Evolutionary conservation across 2,113 vertebrate species (phyloP).

Genomic region (Spilogale gracilis): DNA sequence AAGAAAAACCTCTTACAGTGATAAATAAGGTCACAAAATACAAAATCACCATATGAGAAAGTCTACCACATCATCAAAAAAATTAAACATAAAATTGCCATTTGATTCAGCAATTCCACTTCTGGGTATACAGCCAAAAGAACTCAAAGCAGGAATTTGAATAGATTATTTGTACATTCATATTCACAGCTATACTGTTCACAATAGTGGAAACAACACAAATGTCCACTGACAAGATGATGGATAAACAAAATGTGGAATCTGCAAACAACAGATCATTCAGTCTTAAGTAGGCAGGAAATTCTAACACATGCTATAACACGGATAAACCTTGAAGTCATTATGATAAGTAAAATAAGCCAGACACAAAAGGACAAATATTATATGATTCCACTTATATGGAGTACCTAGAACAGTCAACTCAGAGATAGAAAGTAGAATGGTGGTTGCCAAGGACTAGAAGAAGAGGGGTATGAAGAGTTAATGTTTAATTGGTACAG

Average conservation of each 20-base stretch:
- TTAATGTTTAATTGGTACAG: background rate
- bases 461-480: background rate
- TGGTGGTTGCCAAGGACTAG: background rate
- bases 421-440: background rate
- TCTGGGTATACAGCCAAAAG: background rate
- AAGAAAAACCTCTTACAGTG: background rate
- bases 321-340: background rate
- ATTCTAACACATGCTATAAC: background rate
- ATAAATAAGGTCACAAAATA: background rate
- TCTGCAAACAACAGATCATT: background rate
- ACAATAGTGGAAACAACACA: background rate
- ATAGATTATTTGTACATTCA: background rate
- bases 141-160: constrained; percentile 27
- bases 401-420: background rate
- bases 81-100: background rate
- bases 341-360: background rate
- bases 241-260: background rate
- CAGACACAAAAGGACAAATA: constrained; percentile 11
- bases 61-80: background rate
- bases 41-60: background rate
- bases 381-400: background rate
- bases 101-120: constrained; percentile 33
- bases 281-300: background rate
- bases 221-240: background rate
- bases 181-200: background rate